Conservation (phyloP, 2,888 invertebrate species). For the Ennomos erosarius region DNA sequence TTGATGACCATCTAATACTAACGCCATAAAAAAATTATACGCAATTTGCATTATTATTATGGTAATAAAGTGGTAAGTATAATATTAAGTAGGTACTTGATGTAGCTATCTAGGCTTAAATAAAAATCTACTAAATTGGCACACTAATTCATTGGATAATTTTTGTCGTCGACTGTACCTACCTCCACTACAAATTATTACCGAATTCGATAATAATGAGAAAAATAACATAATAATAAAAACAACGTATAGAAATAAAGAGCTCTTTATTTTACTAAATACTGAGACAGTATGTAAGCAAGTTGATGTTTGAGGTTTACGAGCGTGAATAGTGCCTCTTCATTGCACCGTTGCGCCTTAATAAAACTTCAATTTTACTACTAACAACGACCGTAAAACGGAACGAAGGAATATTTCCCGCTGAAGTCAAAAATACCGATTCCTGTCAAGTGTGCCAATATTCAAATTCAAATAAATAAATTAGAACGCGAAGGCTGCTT, state of each 20-base stretch:
- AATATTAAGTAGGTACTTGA: too few species aligned
- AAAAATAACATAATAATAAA: too few species aligned
- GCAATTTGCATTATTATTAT: too few species aligned
- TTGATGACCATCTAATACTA: too few species aligned
- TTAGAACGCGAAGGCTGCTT: slow-evolving; percentile 48
- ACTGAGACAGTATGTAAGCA: slow-evolving; percentile 34
- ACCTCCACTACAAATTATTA: too few species aligned
- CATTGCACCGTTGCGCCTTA: slow-evolving; percentile 51
- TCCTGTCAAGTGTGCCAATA: slow-evolving; percentile 56
- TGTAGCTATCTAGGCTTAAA: too few species aligned
- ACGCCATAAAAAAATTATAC: too few species aligned
- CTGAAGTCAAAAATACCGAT: slow-evolving; percentile 48
- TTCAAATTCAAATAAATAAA: slow-evolving; percentile 42
- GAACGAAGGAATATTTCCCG: slow-evolving; percentile 57
- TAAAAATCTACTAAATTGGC: too few species aligned
- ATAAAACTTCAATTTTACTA: slow-evolving; percentile 53
- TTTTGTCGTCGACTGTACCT: too few species aligned
- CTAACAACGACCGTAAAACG: slow-evolving; percentile 58
- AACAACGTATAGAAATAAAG: slow-evolving; percentile 2
- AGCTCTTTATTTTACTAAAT: slow-evolving; percentile 30
- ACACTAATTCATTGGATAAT: too few species aligned
- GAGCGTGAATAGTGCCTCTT: slow-evolving; percentile 54
- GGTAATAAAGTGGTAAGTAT: too few species aligned
- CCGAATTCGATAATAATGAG: too few species aligned
- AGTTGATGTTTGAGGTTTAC: slow-evolving; percentile 47